These are phyloP conservation scores for Cactoblastis cactorum DNA, from an alignment of 2,888 invertebrate species.

Conservation along the genomic window DNA sequence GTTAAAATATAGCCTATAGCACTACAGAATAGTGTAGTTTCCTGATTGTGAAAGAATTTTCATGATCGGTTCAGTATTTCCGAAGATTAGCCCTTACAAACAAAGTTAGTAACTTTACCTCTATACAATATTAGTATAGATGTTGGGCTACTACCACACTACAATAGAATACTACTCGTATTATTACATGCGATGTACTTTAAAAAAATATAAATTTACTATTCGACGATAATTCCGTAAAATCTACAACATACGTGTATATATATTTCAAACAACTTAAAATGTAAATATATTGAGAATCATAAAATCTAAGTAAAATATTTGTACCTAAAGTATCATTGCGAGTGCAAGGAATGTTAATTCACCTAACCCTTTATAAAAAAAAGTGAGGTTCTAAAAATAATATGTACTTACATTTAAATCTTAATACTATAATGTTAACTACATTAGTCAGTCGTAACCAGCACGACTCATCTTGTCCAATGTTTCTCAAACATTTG, in stretches of 20 bases:
- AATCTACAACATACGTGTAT: not conserved
- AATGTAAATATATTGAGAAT: not conserved
- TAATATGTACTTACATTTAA: not conserved
- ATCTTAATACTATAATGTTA: conserved; percentile 9
- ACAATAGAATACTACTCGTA: no score
- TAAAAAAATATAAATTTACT: no score
- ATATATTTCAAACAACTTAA: not conserved
- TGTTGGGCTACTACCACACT: no score
- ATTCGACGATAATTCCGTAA: not conserved
- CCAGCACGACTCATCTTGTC: conserved; percentile 34
- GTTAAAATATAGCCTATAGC: no score
- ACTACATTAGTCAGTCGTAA: conserved; percentile 29
- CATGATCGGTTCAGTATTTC: no score
- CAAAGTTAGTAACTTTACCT: no score
- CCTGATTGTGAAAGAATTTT: no score
- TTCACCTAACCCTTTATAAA: not conserved
- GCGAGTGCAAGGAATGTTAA: not conserved
- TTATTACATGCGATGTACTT: no score
- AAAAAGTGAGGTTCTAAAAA: conserved; percentile 1
- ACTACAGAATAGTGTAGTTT: no score
- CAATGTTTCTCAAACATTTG: not conserved
- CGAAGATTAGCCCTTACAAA: no score
- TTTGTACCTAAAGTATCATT: not conserved
- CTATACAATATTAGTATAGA: no score
- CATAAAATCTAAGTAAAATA: not conserved